Evolutionary conservation across 2,888 invertebrate species (phyloP).

Genomic region (Ypsolopha scabrella): DNA sequence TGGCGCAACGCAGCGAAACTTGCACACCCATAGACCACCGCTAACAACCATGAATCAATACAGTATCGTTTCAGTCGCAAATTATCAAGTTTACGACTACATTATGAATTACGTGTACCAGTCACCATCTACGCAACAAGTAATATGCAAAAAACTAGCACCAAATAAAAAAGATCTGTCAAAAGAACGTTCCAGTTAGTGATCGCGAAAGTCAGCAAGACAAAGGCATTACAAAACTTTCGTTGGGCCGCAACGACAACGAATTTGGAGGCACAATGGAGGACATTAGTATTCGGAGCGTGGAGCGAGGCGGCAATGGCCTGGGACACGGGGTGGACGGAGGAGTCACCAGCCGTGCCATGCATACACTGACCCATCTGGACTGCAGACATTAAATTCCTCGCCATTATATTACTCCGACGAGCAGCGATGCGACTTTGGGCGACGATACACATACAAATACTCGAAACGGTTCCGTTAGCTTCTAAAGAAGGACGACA

Average conservation of each 20-base stretch:
- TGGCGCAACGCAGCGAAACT: constrained; percentile 46
- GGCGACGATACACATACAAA: constrained; percentile 45
- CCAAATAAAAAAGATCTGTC: constrained; percentile 19
- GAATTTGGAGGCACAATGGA: constrained; percentile 38
- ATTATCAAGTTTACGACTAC: neutral
- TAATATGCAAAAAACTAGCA: constrained; percentile 15
- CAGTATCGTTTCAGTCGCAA: neutral
- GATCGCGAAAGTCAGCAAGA: constrained; percentile 53
- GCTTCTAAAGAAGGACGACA: constrained; percentile 18
- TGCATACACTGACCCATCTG: constrained; percentile 43
- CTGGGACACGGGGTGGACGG: constrained; percentile 41
- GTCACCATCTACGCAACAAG: constrained; percentile 16
- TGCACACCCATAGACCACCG: constrained; percentile 23
- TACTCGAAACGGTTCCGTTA: constrained; percentile 47
- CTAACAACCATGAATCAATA: constrained; percentile 10
- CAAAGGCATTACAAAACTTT: constrained; percentile 59
- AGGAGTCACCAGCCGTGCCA: constrained; percentile 59
- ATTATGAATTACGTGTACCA: constrained; percentile 16
- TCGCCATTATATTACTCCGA: constrained; percentile 34
- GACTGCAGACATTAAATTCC: constrained; percentile 34
- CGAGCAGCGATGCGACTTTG: constrained; percentile 38
- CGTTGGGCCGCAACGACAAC: constrained; percentile 33
- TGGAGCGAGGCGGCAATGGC: constrained; percentile 33
- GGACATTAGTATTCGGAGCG: constrained; percentile 56
- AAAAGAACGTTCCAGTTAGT: constrained; percentile 45